Evolutionary conservation across 2,797 vertebrate species (phyloP), one percentile per base, ranked within the genome.

Genomic region (Lepus townsendii): DNA sequence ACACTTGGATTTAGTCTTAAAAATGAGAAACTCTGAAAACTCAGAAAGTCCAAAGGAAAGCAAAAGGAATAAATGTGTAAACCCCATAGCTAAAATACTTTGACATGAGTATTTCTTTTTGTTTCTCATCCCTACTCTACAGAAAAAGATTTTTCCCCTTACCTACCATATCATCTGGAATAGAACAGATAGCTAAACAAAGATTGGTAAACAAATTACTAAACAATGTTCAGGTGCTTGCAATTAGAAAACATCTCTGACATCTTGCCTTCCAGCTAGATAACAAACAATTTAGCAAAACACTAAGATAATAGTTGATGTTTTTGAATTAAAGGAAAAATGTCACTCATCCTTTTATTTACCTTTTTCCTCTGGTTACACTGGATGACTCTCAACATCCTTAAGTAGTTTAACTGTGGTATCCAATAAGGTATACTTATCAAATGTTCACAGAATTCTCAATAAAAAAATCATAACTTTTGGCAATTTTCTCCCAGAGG

Each of bases 31-130:
- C 9, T 68, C 1, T 73, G 8, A 73, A 52, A 14, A 10, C 38
- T 73, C 66, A 75, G 42, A 91, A 80, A 96, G 75, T 63, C 35
- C 63, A 83, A 80, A 84, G 16, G 38, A 94, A 68, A n/a, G 38
- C 57, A 57, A 77, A 69, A 35, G 32, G 83, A 79, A 52, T 69
- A 94, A 75, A 60, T 75, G 42, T 30, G 5, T 24, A 87, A 71
- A 85, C 24, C 54, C 8, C 7, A 6, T 30, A 78, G n/a, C 38
- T 87, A n/a, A 93, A 94, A 86, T 82, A 32, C 6, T 52, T 78
- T 32, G 9, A 26, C 77, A 24, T 3, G 7, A 54, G 75, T 50
- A 65, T 82, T 42, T 62, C 3, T 76, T 96, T 71, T 54, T 84
- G 14, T 26, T 76, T 66, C 14, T 66, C 12, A 85, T 26, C 11